Evolutionary conservation across 2,113 vertebrate genomes (phyloP), one percentile per base, ranked within the genome.

Genomic region (Dryoscopus gambensis): DNA sequence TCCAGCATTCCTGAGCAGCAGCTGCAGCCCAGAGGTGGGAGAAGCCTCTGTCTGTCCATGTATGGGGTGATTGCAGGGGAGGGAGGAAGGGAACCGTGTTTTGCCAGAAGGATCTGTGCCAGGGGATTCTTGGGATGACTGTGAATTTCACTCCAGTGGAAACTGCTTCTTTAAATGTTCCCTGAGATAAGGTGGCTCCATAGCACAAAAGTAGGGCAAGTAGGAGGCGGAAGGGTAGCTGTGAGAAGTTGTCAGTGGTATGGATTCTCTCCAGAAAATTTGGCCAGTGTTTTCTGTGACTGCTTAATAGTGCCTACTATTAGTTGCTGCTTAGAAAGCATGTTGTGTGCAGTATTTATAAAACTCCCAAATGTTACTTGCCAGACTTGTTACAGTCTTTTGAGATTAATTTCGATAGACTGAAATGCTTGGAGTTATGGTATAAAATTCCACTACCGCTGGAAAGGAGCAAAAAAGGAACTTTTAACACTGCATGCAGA

Each of bases 371-470:
- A 63, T 77, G 37, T 93, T 84, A 76, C 73, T 89, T 94, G 49
- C n/a, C 64, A 75, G 74, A 60, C 37, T 82, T 87, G 31, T 87
- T 70, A 50, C 22, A 67, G 24, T 73, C 28, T 78, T 63, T 89
- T 83, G 78, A 90, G 59, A 87, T 92, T 86, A 60, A 87, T 95
- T 92, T 88, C 83, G 44, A 20, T 84, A 83, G 87, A 84, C 39
- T 21, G 77, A 57, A 96, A 86, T 81, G 59, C 23, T 90, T 93
- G 39, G 18, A 69, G 60, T 83, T 67, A 31, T 5, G 53, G 21
- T 60, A 27, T 59, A 40, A 83, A 75, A 88, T 88, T 95, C 78
- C 19, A 7, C 46, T 92, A 60, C 53, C 2, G 0, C 73, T 46
- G 44, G 31, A 77, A 82, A 93, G 80, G 64, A 94, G 56, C 2